Evolutionary conservation across 2,113 vertebrate species (phyloP).

Genomic region (Chaetops frenatus): DNA sequence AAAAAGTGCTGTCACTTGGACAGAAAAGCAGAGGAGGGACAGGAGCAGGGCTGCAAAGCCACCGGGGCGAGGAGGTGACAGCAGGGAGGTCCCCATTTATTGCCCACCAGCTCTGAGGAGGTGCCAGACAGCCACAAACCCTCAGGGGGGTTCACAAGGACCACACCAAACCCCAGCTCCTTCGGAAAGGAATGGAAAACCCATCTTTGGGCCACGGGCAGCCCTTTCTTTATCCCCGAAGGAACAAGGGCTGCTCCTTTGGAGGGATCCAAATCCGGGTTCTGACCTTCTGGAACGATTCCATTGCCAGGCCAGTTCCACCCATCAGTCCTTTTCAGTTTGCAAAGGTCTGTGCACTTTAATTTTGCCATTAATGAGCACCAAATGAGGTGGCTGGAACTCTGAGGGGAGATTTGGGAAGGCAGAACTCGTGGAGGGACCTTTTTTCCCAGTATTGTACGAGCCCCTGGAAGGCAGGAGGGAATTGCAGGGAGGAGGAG

Average conservation of each 20-base stretch:
- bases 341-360: background rate
- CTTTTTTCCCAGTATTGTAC: background rate
- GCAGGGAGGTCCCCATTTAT: background rate
- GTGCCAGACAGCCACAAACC: background rate
- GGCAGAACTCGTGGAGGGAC: background rate
- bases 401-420: background rate
- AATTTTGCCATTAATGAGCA: background rate
- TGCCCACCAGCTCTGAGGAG: fast-evolving
- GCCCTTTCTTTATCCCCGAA: background rate
- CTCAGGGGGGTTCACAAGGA: background rate
- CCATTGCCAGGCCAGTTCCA: background rate
- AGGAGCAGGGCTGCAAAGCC: background rate
- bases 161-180: background rate
- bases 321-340: fast-evolving
- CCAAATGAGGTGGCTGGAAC: background rate
- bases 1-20: background rate
- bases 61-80: background rate
- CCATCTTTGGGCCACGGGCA: background rate
- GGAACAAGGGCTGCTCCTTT: background rate
- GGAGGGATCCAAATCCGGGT: background rate
- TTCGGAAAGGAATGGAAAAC: background rate
- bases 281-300: background rate
- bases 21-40: background rate
- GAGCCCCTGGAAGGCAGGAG: background rate
- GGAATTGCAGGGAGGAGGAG: background rate